Evolutionary conservation across 1,140 invertebrate species (phyloP).

Genomic region (Cydia strobilella): DNA sequence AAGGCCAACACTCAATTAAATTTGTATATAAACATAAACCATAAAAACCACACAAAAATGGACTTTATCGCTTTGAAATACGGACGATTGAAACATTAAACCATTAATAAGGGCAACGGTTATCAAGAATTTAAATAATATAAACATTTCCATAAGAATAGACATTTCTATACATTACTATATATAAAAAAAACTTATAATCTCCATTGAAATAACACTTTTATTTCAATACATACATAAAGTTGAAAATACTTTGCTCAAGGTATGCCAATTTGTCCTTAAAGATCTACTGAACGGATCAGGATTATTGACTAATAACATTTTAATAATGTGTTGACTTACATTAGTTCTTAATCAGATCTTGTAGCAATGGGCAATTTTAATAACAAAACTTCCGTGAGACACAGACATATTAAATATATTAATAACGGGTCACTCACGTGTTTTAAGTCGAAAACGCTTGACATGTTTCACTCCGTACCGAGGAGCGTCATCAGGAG

Average conservation of each 20-base stretch:
- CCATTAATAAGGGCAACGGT: not conserved
- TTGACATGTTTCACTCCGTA: no score
- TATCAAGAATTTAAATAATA: not conserved
- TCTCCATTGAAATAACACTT: not conserved
- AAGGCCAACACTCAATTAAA: not conserved
- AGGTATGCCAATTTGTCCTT: not conserved
- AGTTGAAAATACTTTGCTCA: not conserved
- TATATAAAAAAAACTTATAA: no score
- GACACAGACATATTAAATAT: no score
- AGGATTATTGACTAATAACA: not conserved
- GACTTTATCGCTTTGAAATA: not conserved
- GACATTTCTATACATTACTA: not conserved
- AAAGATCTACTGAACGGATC: not conserved
- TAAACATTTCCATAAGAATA: slow-evolving; percentile 6
- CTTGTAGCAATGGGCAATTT: not conserved
- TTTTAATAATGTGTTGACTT: not conserved
- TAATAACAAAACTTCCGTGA: no score
- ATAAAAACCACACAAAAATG: not conserved
- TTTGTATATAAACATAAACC: not conserved
- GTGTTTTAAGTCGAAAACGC: no score
- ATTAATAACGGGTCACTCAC: no score
- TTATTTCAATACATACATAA: not conserved
- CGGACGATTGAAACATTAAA: not conserved
- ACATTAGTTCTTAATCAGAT: slow-evolving; percentile 1
- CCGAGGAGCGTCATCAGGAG: no score